Evolutionary conservation across 2,113 vertebrate species (phyloP), one percentile per base, ranked within the genome.

Genomic region (Cygnus buccinator): DNA sequence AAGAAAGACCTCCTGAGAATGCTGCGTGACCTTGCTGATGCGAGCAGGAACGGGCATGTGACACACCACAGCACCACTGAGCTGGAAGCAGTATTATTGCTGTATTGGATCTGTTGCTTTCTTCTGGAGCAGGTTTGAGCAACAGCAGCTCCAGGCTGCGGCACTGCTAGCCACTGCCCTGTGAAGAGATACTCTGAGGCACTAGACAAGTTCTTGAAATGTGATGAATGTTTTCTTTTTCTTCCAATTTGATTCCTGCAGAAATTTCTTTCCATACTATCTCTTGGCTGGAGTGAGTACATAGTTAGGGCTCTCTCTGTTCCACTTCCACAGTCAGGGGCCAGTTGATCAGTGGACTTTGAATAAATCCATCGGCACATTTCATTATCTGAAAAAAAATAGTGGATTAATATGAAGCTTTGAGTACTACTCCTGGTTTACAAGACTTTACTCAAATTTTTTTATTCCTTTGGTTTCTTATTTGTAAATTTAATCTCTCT

Each of bases 311-410:
- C 10, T 85, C 11, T 68, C 43, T 93, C 78, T 91, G 74, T 94
- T 94, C 74, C 25, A 43, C 87, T 84, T 68, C 61, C n/a, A 57
- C 37, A 87, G 54, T 57, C 52, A 75, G 26, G 17, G 65, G 44
- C 52, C 61, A 76, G 59, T 95, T 89, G 94, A 61, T 84, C 75
- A 89, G 54, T 92, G 70, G 70, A 54, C 59, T 97, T 96, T 96
- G 94, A 93, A 95, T 93, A 93, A 94, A 87, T 75, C 89, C 59
- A 85, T 95, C 89, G 92, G 88, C 79, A 75, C 76, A 44, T 93
- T 96, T 96, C 70, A 68, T 66, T 81, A 43, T 59, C 93, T 94
- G 95, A 89, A 97, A 89, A 95, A 97, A 96, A 87, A 55, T 1
- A 87, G 48, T 83, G 29, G 37, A 85, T 96, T 96, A 82, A 80